Evolutionary conservation across 2,888 invertebrate genomes (phyloP).

Genomic region (Phyto melanocephala): DNA sequence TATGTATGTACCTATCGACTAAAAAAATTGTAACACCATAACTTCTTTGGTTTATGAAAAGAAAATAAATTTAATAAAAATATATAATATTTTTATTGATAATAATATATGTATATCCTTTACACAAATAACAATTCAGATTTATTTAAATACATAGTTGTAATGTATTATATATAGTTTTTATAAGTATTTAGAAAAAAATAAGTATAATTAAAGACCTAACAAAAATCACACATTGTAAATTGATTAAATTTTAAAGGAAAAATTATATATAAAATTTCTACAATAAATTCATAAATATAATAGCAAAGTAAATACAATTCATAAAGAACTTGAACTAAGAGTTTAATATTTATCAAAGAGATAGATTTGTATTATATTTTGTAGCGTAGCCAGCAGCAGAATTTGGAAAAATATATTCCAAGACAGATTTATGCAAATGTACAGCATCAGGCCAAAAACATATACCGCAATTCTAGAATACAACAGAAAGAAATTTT

Average conservation of each 20-base stretch:
- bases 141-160: slow-evolving; percentile 37
- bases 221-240: slow-evolving; percentile 20
- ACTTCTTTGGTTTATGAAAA: too few relatives aligned
- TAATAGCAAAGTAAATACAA: not conserved
- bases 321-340: not conserved
- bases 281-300: slow-evolving; percentile 22
- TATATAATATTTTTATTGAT: too few relatives aligned
- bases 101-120: too few relatives aligned
- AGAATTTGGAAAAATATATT: slow-evolving; percentile 44
- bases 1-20: too few relatives aligned
- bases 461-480: slow-evolving; percentile 67
- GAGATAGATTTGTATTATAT: slow-evolving; percentile 19
- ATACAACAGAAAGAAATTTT: not conserved
- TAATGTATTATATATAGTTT: not conserved
- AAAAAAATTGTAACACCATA: too few relatives aligned
- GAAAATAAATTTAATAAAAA: too few relatives aligned
- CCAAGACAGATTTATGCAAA: slow-evolving; percentile 35
- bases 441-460: slow-evolving; percentile 65
- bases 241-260: slow-evolving; percentile 14
- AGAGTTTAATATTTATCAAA: slow-evolving; percentile 42
- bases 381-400: slow-evolving; percentile 40
- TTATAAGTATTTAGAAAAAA: not conserved
- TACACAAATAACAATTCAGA: slow-evolving; percentile 49
- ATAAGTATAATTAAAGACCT: not conserved
- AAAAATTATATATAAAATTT: not conserved